phyloP scores from a whole-genome alignment of 2,888 invertebrate species.

The Harpalus rufipes region DNA sequence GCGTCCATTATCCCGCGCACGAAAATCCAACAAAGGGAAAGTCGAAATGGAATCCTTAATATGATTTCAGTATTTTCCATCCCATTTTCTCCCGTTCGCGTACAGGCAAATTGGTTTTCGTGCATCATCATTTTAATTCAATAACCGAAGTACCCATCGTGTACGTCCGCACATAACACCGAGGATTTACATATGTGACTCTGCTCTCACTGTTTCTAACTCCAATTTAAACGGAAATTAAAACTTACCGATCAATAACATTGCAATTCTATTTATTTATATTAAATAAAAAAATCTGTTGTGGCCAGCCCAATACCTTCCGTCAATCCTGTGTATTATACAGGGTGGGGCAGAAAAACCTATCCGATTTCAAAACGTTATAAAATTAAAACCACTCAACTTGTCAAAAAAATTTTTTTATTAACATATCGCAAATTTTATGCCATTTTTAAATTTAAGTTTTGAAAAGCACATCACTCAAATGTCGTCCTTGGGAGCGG shows the following conservation, averaged over 20 bases:
- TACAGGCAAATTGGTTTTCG: constrained; percentile 64
- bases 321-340: no score
- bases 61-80: constrained; percentile 67
- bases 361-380: no score
- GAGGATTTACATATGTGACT: constrained; percentile 28
- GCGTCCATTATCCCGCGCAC: constrained; percentile 64
- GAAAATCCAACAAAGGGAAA: constrained; percentile 66
- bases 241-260: constrained; percentile 24
- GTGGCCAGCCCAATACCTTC: no score
- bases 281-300: no score
- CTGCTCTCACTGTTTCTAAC: constrained; percentile 25
- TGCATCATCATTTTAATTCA: constrained; percentile 67
- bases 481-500: no score
- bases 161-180: constrained; percentile 48
- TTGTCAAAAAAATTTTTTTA: no score
- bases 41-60: constrained; percentile 67
- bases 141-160: constrained; percentile 58
- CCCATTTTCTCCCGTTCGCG: constrained; percentile 67
- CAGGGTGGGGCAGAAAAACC: no score
- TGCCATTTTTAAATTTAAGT: no score
- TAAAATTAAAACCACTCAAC: no score
- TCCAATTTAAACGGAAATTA: constrained; percentile 35
- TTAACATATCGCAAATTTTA: no score
- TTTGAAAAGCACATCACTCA: no score
- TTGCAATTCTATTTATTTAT: not conserved